Evolutionary conservation across 2,888 invertebrate species (phyloP).

Genomic region (Belgica antarctica): DNA sequence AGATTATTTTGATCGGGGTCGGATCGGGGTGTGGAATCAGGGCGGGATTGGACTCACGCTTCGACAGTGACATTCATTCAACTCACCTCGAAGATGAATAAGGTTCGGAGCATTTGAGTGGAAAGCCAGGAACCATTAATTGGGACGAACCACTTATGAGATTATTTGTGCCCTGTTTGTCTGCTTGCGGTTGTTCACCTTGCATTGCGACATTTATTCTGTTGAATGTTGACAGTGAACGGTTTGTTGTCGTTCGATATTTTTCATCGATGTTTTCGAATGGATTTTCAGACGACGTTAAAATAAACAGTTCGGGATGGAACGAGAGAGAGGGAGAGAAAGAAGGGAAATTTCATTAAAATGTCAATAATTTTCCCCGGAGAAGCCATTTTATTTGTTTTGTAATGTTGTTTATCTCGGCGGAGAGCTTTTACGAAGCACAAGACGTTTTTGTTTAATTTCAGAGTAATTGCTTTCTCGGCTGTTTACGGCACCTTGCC

Average conservation of each 20-base stretch:
- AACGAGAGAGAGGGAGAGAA: conserved; percentile 5
- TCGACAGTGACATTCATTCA: no score
- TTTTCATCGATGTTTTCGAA: conserved; percentile 1
- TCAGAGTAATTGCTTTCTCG: conserved; percentile 41
- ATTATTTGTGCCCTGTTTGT: conserved; percentile 62
- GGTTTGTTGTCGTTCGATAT: no score
- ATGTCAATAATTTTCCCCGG: conserved; percentile 27
- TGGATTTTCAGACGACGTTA: not conserved
- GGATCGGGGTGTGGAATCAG: no score
- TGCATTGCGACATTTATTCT: conserved; percentile 49
- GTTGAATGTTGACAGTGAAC: not conserved
- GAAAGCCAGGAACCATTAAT: conserved; percentile 85
- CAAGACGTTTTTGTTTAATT: conserved; percentile 42
- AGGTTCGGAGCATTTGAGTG: conserved; percentile 69
- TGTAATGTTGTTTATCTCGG: not conserved
- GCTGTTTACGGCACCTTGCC: conserved; percentile 30
- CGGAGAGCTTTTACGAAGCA: conserved; percentile 15
- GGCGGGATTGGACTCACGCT: no score
- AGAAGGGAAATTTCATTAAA: conserved; percentile 35
- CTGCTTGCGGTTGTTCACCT: conserved; percentile 55
- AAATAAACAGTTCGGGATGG: not conserved
- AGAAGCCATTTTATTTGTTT: conserved; percentile 13
- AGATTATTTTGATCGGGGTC: no score
- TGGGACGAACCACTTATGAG: conserved; percentile 67
- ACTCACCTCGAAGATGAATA: conserved; percentile 78